Percentiles rank a stretch among this genome's conserved stretches.
phyloP scores from a whole-genome alignment of 2,797 vertebrate species.

The Labeo calbasu region DNA sequence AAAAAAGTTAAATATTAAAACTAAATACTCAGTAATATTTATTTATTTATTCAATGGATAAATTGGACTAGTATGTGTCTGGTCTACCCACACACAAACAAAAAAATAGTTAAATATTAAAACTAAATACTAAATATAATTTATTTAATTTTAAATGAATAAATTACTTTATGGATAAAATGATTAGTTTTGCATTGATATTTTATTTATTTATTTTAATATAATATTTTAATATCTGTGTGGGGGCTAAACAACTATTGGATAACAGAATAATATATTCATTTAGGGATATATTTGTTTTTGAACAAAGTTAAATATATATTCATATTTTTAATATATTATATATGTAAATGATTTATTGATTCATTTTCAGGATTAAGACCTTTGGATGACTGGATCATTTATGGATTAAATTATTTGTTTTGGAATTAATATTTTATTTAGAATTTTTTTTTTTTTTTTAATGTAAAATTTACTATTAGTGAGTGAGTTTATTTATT shows the following conservation, averaged over 20 bases:
- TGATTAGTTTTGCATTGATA: fast-evolving
- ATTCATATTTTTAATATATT: neutral
- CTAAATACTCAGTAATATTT: too few species aligned
- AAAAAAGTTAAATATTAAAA: neutral
- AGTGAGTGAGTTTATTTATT: neutral
- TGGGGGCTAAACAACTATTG: neutral
- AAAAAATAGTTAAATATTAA: neutral
- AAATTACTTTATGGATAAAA: neutral
- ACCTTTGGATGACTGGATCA: neutral
- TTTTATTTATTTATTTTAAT: neutral
- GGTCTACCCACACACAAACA: neutral
- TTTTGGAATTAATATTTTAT: neutral
- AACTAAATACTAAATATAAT: neutral
- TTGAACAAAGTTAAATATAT: neutral
- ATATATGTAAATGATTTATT: neutral
- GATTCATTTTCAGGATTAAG: neutral
- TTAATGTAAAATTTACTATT: neutral
- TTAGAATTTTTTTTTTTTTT: neutral
- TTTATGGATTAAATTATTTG: neutral
- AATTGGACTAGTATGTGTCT: neutral
- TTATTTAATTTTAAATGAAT: too few species aligned
- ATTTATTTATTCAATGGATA: too few species aligned
- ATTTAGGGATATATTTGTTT: neutral
- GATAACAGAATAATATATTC: neutral
- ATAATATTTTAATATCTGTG: neutral